Conservation (phyloP, 2,888 invertebrate genomes). For the Drosophila testacea region DNA sequence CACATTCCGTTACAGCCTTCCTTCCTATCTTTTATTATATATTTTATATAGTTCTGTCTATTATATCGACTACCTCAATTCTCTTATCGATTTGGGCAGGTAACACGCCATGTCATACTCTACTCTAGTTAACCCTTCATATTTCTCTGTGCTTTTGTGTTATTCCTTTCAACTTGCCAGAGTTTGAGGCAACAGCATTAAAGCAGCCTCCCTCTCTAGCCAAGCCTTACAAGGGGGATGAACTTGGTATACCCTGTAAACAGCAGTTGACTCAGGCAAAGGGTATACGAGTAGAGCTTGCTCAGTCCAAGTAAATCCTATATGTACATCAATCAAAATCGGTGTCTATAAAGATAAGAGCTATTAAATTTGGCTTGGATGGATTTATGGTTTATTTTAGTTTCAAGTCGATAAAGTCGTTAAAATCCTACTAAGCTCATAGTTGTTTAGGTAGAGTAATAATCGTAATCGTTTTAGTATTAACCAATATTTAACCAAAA, state of each 20-base stretch:
- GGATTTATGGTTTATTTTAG: neutral
- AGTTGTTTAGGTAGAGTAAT: neutral
- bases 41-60: neutral
- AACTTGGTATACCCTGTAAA: conserved; percentile 37
- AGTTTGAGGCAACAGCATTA: conserved; percentile 42
- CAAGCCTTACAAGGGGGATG: conserved; percentile 22
- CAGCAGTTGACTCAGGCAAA: neutral
- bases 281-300: neutral
- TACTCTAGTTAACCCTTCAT: conserved; percentile 33
- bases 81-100: conserved; percentile 50
- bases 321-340: neutral
- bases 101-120: conserved; percentile 45
- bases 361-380: conserved; percentile 4
- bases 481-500: neutral
- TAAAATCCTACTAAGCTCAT: neutral
- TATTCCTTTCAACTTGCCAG: conserved; percentile 34
- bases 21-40: neutral
- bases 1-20: neutral
- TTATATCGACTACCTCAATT: conserved; percentile 32
- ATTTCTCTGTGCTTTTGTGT: neutral
- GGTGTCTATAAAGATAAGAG: neutral
- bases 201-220: conserved; percentile 31
- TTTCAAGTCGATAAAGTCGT: conserved; percentile 1
- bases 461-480: neutral
- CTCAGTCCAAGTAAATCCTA: neutral